Conservation (phyloP, 1,140 invertebrate genomes). For the Chrysoperla carnea region DNA sequence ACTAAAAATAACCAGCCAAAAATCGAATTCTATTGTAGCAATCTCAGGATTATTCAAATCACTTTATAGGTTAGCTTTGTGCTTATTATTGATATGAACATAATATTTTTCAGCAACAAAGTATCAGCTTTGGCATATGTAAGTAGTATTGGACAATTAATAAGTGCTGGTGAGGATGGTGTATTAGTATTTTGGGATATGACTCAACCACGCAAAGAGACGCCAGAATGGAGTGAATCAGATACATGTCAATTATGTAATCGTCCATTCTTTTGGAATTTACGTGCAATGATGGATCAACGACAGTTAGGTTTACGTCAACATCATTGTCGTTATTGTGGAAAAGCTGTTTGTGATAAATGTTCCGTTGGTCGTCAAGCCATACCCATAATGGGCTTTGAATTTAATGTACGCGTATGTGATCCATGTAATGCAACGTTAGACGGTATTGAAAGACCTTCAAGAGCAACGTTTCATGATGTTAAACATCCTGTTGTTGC, state of each 20-base stretch:
- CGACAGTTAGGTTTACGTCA: conserved; percentile 80
- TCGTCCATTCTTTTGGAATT: conserved; percentile 96
- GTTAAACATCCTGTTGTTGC: conserved; percentile 78
- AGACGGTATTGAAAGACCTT: conserved; percentile 68
- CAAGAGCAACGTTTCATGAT: conserved; percentile 88
- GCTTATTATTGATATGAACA: too few relatives aligned
- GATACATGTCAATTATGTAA: conserved; percentile 87
- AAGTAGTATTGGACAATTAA: conserved; percentile 58
- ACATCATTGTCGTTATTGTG: conserved; percentile 82
- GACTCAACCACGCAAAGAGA: conserved; percentile 63
- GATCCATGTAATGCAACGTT: conserved; percentile 72
- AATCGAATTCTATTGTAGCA: too few relatives aligned
- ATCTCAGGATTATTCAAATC: too few relatives aligned
- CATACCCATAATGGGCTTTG: conserved; percentile 92
- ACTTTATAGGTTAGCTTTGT: too few relatives aligned
- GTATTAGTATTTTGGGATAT: conserved; percentile 94
- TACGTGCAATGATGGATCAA: conserved; percentile 94
- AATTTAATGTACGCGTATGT: conserved; percentile 93
- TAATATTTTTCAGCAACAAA: conserved; percentile 23
- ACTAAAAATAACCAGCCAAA: too few relatives aligned
- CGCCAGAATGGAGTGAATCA: conserved; percentile 84
- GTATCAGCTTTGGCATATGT: conserved; percentile 70
- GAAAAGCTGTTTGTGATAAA: conserved; percentile 80
- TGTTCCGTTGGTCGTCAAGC: conserved; percentile 78
- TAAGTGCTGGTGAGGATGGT: conserved; percentile 87